These are phyloP conservation scores for Latrodectus hesperus DNA, from an alignment of 2,888 invertebrate genomes.

Conservation along the genomic window DNA sequence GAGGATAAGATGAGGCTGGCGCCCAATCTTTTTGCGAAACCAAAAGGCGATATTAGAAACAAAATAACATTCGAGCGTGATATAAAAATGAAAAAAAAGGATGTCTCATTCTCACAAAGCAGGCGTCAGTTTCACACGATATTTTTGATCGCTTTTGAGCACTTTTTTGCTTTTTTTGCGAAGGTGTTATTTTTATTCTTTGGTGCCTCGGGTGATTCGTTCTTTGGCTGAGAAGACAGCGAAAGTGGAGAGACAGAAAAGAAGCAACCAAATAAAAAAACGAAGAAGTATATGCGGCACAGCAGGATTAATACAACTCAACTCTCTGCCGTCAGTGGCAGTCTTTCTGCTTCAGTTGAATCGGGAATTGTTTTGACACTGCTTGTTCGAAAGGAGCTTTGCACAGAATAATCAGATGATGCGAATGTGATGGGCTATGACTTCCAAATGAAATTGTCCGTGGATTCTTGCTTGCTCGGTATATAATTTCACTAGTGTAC, in stretches of 20 bases:
- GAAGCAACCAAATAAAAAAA: conserved; percentile 18
- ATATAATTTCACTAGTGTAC: background rate
- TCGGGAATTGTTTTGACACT: conserved; percentile 61
- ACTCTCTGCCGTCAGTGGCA: conserved; percentile 54
- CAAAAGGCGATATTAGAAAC: conserved; percentile 39
- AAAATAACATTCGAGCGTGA: conserved; percentile 30
- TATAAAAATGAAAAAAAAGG: conserved; percentile 26
- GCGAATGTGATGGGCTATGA: conserved; percentile 5
- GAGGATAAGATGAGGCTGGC: conserved; percentile 29
- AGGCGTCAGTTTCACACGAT: conserved; percentile 62
- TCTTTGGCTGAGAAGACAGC: background rate
- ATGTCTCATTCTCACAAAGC: conserved; percentile 36
- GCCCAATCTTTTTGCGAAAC: conserved; percentile 12
- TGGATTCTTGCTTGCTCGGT: background rate
- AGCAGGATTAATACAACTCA: conserved; percentile 61
- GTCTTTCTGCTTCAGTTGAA: conserved; percentile 39
- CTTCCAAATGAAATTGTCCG: conserved; percentile 17
- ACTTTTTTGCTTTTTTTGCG: conserved; percentile 5
- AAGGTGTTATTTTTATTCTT: conserved; percentile 46
- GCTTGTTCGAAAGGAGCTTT: conserved; percentile 41
- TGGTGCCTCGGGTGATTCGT: conserved; percentile 34
- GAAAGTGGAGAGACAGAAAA: conserved; percentile 1
- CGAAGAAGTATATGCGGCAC: conserved; percentile 25
- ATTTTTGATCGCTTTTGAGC: conserved; percentile 54
- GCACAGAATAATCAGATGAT: conserved; percentile 39